Conservation (phyloP, 2,113 vertebrate species). For the Danionella cerebrum region DNA sequence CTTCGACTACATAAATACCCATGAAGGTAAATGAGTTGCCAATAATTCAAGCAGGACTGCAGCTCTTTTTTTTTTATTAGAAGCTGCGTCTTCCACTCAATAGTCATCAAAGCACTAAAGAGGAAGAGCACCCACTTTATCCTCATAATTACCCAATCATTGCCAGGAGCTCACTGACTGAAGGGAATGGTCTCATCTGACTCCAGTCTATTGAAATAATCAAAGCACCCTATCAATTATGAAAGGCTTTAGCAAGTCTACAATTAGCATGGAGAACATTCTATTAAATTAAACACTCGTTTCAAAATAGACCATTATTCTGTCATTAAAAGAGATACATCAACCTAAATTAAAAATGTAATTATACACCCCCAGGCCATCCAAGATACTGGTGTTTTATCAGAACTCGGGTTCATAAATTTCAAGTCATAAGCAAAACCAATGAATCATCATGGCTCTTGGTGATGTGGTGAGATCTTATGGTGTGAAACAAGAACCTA, state of each 20-base stretch:
- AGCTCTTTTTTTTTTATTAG: conserved; percentile 27
- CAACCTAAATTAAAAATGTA: too few relatives aligned
- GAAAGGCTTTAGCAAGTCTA: background rate
- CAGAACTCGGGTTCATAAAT: too few relatives aligned
- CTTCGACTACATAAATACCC: background rate
- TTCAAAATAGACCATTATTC: background rate
- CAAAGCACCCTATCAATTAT: conserved; percentile 8
- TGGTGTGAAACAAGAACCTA: too few relatives aligned
- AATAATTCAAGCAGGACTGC: conserved; percentile 21
- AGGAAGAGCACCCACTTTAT: conserved; percentile 37
- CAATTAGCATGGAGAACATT: background rate
- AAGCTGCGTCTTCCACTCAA: conserved; percentile 22
- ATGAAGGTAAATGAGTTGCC: conserved; percentile 32
- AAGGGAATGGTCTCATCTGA: conserved; percentile 3
- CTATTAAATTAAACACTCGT: background rate
- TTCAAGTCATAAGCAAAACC: too few relatives aligned
- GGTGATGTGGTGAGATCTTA: too few relatives aligned
- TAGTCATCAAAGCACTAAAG: conserved; percentile 35
- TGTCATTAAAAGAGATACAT: background rate
- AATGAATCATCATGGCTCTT: too few relatives aligned
- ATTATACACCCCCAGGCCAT: too few relatives aligned
- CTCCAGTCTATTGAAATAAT: conserved; percentile 12
- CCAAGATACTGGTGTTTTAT: too few relatives aligned
- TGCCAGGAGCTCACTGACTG: conserved; percentile 17
- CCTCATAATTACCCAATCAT: conserved; percentile 40